Conservation (phyloP, 2,888 invertebrate genomes). For the Parthenolecanium corni region DNA sequence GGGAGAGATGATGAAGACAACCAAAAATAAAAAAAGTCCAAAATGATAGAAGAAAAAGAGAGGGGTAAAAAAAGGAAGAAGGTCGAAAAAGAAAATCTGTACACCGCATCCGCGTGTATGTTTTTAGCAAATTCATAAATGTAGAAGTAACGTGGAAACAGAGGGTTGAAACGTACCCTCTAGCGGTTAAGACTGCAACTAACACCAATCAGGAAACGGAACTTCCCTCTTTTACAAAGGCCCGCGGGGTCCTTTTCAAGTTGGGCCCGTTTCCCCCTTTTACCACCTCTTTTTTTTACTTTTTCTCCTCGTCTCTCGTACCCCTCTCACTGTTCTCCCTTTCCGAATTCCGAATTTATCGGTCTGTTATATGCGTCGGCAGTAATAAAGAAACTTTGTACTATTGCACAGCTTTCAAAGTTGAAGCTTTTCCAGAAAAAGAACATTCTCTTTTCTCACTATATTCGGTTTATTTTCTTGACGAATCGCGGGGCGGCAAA, state of each 20-base stretch:
- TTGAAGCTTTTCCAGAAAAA: not conserved
- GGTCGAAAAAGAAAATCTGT: constrained; percentile 18
- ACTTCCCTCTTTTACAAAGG: constrained; percentile 22
- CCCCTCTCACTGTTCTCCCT: not conserved
- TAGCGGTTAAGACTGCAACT: constrained; percentile 28
- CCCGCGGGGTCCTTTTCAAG: constrained; percentile 18
- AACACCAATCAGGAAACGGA: constrained; percentile 28
- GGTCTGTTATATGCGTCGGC: constrained; percentile 15
- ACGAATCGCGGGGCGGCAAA: too few species aligned
- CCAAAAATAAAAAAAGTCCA: too few species aligned
- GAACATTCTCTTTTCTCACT: too few species aligned
- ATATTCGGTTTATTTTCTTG: too few species aligned
- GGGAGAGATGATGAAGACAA: too few species aligned
- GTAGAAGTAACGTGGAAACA: constrained; percentile 25
- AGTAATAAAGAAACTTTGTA: constrained; percentile 13
- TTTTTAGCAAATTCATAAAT: constrained; percentile 25
- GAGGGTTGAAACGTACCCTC: constrained; percentile 25
- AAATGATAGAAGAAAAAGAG: constrained; percentile 1
- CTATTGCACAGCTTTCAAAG: constrained; percentile 14
- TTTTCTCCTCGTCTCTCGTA: not conserved
- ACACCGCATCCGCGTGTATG: constrained; percentile 13
- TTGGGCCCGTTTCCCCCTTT: constrained; percentile 14
- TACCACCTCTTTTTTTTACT: too few species aligned
- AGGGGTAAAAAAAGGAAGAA: not conserved
- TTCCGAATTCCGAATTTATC: not conserved